Evolutionary conservation across 2,797 vertebrate genomes (phyloP).

Genomic region (Tangara arthus): DNA sequence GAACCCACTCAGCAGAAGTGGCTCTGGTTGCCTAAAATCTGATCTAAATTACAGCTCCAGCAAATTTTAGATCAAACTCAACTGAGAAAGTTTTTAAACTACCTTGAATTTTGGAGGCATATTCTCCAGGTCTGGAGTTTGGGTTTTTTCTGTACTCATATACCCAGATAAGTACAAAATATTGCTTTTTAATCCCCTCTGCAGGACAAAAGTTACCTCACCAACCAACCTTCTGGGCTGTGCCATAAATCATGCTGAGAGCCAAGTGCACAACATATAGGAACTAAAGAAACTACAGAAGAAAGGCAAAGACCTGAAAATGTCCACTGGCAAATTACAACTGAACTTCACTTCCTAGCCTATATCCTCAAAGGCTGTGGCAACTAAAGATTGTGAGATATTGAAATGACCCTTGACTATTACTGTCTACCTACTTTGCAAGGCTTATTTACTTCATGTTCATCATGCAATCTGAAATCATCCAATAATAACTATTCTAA

Average conservation of each 20-base stretch:
- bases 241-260: neutral
- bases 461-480: conserved; percentile 51
- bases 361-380: neutral
- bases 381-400: neutral
- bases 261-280: neutral
- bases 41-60: neutral
- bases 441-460: conserved; percentile 32
- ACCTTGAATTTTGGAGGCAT: neutral
- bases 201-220: neutral
- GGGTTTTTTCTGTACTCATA: neutral
- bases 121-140: neutral
- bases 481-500: conserved; percentile 63
- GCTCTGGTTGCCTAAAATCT: neutral
- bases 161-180: neutral
- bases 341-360: neutral
- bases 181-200: neutral
- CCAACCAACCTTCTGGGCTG: neutral
- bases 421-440: conserved; percentile 26
- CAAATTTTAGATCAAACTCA: neutral
- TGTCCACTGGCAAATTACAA: neutral
- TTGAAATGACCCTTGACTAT: conserved; percentile 19
- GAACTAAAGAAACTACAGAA: neutral
- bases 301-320: neutral
- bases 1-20: neutral
- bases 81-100: neutral